Evolutionary conservation across 2,888 invertebrate genomes (phyloP).

Genomic region (Leucophenga montana): DNA sequence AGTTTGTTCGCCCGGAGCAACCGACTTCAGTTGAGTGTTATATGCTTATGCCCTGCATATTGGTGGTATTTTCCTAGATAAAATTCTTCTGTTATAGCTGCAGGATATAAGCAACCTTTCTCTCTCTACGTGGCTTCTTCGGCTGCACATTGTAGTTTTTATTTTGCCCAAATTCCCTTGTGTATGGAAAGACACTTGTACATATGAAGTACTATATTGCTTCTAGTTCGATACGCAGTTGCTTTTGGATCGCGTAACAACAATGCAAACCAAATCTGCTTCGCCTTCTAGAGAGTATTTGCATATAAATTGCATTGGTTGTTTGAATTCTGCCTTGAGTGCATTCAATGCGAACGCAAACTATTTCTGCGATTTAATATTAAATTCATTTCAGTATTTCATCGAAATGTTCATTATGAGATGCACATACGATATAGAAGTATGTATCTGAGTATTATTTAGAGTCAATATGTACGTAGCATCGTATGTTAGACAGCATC

Average conservation of each 20-base stretch:
- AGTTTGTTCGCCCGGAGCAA: background rate
- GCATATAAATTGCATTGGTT: slow-evolving; percentile 20
- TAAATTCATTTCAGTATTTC: background rate
- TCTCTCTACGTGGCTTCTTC: too few species aligned
- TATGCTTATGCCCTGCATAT: background rate
- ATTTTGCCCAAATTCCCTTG: background rate
- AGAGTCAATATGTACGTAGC: too few species aligned
- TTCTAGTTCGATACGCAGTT: background rate
- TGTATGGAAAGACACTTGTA: background rate
- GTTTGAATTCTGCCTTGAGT: background rate
- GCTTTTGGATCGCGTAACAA: background rate
- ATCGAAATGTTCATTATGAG: background rate
- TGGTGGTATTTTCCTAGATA: too few species aligned
- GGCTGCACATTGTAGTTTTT: background rate
- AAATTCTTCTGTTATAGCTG: background rate
- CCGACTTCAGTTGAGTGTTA: background rate
- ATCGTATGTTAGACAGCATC: too few species aligned
- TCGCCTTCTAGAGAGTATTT: background rate
- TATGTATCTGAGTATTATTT: too few species aligned
- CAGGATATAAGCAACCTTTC: background rate
- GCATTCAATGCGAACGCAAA: too few species aligned
- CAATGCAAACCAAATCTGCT: too few species aligned
- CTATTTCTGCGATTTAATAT: too few species aligned
- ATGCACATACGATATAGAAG: background rate
- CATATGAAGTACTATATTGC: background rate